A percentile compares a stretch with the other conserved stretches of the same genome.
Evolutionary conservation across 2,888 invertebrate species (phyloP).

Genomic region (Pachycephus smyrnensis): DNA sequence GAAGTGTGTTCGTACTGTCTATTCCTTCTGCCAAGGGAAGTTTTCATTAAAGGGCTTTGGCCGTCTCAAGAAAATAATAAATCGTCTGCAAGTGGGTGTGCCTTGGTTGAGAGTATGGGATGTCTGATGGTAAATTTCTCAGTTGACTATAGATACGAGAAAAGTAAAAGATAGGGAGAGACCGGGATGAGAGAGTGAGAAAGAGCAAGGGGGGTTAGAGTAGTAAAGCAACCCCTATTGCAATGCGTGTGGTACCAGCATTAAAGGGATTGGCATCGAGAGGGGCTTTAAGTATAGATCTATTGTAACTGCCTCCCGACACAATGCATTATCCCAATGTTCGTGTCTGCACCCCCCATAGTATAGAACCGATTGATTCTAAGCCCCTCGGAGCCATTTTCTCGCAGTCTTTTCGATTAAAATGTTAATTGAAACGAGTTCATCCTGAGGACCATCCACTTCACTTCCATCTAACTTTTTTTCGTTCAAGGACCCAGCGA

Average conservation of each 20-base stretch:
- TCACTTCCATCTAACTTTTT: not conserved
- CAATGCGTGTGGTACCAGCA: conserved; percentile 34
- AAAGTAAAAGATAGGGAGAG: not conserved
- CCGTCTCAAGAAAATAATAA: not conserved
- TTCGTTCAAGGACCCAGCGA: not conserved
- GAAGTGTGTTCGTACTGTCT: not conserved
- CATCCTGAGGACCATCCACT: not conserved
- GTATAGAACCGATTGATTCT: not conserved
- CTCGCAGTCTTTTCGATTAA: not conserved
- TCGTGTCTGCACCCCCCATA: not conserved
- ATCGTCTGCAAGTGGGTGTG: not conserved
- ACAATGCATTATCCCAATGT: conserved; percentile 20
- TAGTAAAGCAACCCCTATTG: not conserved
- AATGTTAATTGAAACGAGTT: not conserved
- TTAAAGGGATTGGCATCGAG: conserved; percentile 31
- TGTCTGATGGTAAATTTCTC: not conserved
- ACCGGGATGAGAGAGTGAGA: not conserved
- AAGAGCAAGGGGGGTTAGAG: not conserved
- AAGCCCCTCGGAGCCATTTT: not conserved
- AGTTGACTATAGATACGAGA: not conserved
- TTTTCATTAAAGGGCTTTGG: not conserved
- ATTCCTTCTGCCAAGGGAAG: not conserved
- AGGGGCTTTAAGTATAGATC: conserved; percentile 29
- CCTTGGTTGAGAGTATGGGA: not conserved
- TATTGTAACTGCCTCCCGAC: conserved; percentile 26